Base-by-base conservation (phyloP, 2,888 invertebrate species). In the Hemicrepidius hirtus region DNA sequence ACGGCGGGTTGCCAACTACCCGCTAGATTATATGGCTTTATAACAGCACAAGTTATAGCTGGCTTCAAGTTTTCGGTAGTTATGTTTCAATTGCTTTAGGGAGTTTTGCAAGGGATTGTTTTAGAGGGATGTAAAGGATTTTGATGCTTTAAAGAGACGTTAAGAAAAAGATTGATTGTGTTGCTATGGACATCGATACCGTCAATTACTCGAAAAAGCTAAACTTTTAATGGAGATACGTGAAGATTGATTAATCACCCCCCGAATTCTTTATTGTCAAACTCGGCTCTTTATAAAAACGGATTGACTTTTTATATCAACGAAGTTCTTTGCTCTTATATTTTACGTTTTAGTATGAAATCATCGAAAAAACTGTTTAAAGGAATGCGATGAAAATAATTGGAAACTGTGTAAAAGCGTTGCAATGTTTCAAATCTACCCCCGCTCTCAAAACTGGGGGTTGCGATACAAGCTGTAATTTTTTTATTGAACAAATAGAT, bases 21-120 rank as follows among this genome's bases (percentile, higher is more conserved):
- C 80, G 77, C 79, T 79, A 80, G 80, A 80, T 80, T 80, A 80
- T 80, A 79, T 77, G 76, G 78, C 79, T 79, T 79, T 79, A 79
- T 78, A 79, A 79, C 77, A 70, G 77, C 76, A 65, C 71, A 72
- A 74, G 74, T 75, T 73, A 74, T 69, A 64, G 66, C 71, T 59
- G 64, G 70, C 68, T 76, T 77, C 77, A 76, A 77, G 77, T 78
- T 78, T 77, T 75, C 75, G 77, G 77, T 75, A 76, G 79, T 79
- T 79, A 77, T 75, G 77, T 77, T 77, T 77, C 79, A 79, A 79
- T 79, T 79, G 79, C 76, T 78, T 79, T 71, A 71, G 75, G 73
- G 78, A 12, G 68, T 35, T 69, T 67, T 60, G 57, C 53, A 53
- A 65, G 73, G 64, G 74, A 70, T 73, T 77, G 75, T 78, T 71